Percentiles rank a stretch among this genome's conserved stretches.
phyloP scores from a whole-genome alignment of 2,797 vertebrate genomes.

The Siniperca obscura region DNA sequence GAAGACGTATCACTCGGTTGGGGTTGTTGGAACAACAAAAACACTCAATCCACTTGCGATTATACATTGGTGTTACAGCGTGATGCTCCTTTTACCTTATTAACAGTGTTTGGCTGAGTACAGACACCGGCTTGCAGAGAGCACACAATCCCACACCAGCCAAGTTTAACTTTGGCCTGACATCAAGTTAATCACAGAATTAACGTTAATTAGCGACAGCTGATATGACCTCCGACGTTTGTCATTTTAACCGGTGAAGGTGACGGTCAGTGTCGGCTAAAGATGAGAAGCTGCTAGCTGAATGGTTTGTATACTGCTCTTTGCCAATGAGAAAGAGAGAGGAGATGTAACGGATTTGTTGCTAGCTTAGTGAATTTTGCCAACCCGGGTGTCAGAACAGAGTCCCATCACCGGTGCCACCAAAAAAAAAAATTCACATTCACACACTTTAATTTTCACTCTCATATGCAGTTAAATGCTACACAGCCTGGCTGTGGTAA shows the following conservation, averaged over 20 bases:
- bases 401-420: background rate
- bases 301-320: background rate
- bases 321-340: background rate
- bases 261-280: background rate
- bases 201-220: too few species aligned
- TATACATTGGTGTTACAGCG: background rate
- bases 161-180: too few species aligned
- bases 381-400: background rate
- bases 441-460: background rate
- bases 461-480: conserved; percentile 7
- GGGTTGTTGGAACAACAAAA: background rate
- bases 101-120: too few species aligned
- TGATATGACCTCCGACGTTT: too few species aligned
- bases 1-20: background rate
- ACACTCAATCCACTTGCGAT: too few species aligned
- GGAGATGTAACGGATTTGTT: background rate
- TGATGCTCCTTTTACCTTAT: too few species aligned
- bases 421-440: background rate
- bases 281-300: background rate
- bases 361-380: background rate
- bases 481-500: background rate
- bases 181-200: too few species aligned
- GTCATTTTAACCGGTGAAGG: background rate
- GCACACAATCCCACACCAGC: too few species aligned
- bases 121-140: too few species aligned